Base-by-base conservation (phyloP, 2,888 invertebrate genomes). In the Drymonia ruficornis region DNA sequence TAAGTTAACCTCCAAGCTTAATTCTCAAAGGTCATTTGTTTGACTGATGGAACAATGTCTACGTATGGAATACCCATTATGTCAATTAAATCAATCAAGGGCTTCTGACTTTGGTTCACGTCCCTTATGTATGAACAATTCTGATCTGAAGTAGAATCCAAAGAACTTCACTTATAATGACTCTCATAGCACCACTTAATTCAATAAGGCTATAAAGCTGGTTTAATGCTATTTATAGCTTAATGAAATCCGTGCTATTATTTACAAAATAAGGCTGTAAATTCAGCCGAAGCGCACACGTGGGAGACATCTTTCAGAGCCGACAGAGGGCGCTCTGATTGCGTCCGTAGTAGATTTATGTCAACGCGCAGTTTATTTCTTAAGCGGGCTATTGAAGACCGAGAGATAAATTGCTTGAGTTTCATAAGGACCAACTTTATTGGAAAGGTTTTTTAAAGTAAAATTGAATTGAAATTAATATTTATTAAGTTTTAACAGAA, bases 271-370 rank as follows among this genome's bases (percentile, higher is more conserved):
- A 82, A 61, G 59, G 74, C 66, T 70, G 76, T 84, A 81, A 83
- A 80, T 81, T 77, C 65, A 63, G 60, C 57, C 55, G 64, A 78
- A 82, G 70, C 56, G 78, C 74, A 70, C 85, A 74, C 81, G 67
- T 73, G 83, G 81, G 83, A 76, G 69, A 70, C 77, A 81, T 81
- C 63, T 49, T 55, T 80, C 80, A 71, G 62, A 54, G 31, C 61
- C 65, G 71, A 57, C 74, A 66, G 72, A 76, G 70, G 70, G 65
- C 69, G 67, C 74, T 73, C 80, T 83, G 80, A 84, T 84, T 84
- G 77, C 80, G 74, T 76, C 76, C 72, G 72, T 74, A 57, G 65
- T 65, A 75, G 82, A 85, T 84, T 82, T 83, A 84, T 81, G 72
- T 61, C 57, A 49, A 55, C 52, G 61, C 56, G 55, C 61, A 63